A percentile compares a stretch with the other conserved stretches of the same genome.
These are phyloP conservation scores for Laspeyria flexula DNA, from an alignment of 2,888 invertebrate species.

Conservation along the genomic window DNA sequence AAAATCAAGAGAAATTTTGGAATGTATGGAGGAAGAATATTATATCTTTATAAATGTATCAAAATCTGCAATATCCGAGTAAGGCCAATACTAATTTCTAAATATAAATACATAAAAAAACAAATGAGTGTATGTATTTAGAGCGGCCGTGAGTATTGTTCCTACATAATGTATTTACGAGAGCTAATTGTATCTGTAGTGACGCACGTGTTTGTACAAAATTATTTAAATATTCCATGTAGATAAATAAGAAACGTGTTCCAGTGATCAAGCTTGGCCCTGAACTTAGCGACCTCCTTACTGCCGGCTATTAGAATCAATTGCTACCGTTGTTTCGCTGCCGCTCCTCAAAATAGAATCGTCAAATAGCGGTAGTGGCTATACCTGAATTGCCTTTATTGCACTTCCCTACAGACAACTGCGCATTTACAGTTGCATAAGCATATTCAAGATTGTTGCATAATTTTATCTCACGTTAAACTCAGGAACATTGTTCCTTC, in stretches of 20 bases:
- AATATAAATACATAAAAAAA: background rate
- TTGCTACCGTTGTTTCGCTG: slow-evolving; percentile 50
- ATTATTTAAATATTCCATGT: slow-evolving; percentile 57
- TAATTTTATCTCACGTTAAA: slow-evolving; percentile 5
- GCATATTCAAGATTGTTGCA: slow-evolving; percentile 9
- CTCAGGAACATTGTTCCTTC: slow-evolving; percentile 3
- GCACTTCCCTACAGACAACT: slow-evolving; percentile 47
- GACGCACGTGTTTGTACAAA: slow-evolving; percentile 56
- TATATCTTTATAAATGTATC: no score
- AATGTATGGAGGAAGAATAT: no score
- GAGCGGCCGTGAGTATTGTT: slow-evolving; percentile 31
- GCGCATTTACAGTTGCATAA: slow-evolving; percentile 27
- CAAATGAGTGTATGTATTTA: slow-evolving; percentile 11
- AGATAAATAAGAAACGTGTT: slow-evolving; percentile 57
- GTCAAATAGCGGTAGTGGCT: slow-evolving; percentile 42
- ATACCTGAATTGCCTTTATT: slow-evolving; percentile 50
- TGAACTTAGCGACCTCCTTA: slow-evolving; percentile 68
- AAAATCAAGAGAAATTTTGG: no score
- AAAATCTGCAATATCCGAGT: no score
- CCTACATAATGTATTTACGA: slow-evolving; percentile 50
- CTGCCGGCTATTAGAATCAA: slow-evolving; percentile 59
- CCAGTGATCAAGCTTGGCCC: slow-evolving; percentile 58
- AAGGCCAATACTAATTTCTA: no score
- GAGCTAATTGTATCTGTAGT: slow-evolving; percentile 36
- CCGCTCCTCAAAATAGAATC: slow-evolving; percentile 51